Percentiles rank a stretch among this genome's conserved stretches.
These are phyloP conservation scores for Akabosia matsudoensis DNA, from an alignment of 1,140 invertebrate genomes.

Conservation along the genomic window DNA sequence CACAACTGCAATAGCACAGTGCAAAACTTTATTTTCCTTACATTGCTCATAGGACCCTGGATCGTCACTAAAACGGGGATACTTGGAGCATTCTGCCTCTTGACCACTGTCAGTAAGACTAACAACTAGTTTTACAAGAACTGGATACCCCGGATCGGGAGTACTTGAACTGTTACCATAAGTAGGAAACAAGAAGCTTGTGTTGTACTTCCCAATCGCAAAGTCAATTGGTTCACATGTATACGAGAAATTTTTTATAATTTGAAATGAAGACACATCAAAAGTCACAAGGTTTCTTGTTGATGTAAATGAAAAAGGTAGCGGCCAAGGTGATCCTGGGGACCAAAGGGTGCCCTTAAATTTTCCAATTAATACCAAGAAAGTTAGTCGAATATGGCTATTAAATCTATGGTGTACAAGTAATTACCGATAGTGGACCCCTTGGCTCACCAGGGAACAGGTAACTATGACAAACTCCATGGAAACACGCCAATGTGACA, in stretches of 20 bases:
- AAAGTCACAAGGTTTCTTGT: not conserved
- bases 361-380: not conserved
- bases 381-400: not conserved
- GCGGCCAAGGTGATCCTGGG: constrained; percentile 20
- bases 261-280: not conserved
- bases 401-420: not conserved
- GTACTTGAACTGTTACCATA: not conserved
- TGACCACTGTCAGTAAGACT: not conserved
- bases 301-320: not conserved
- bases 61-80: not conserved
- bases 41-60: constrained; percentile 3
- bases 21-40: not conserved
- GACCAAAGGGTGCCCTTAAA: constrained; percentile 3
- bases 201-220: constrained; percentile 14
- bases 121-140: not conserved
- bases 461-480: too few species aligned
- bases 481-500: too few species aligned
- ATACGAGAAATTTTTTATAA: not conserved
- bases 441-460: constrained; percentile 16
- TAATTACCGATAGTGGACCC: constrained; percentile 2
- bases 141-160: not conserved
- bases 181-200: not conserved
- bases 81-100: not conserved
- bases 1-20: not conserved
- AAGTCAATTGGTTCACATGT: constrained; percentile 10